Evolutionary conservation across 2,113 vertebrate genomes (phyloP).

Genomic region (Micronisus gabar): DNA sequence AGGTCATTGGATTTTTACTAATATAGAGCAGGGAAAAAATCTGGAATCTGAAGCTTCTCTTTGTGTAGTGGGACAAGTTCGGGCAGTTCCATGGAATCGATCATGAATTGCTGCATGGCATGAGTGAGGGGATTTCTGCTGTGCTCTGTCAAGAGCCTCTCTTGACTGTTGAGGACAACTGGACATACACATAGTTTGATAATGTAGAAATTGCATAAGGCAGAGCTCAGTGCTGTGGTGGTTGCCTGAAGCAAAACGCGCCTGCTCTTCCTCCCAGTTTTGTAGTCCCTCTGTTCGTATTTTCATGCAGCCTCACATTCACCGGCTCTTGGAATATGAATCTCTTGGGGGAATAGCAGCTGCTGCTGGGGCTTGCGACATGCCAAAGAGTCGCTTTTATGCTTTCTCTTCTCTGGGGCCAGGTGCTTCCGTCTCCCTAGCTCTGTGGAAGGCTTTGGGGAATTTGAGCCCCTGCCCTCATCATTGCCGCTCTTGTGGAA

Average conservation of each 20-base stretch:
- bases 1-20: not conserved
- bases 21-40: not conserved
- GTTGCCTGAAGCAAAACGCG: not conserved
- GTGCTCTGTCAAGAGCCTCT: not conserved
- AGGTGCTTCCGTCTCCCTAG: not conserved
- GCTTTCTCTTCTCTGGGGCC: not conserved
- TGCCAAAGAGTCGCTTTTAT: not conserved
- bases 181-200: no score
- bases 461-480: not conserved
- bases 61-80: not conserved
- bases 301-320: not conserved
- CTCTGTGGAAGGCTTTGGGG: not conserved
- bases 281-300: not conserved
- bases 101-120: not conserved
- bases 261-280: not conserved
- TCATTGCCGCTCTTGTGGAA: not conserved
- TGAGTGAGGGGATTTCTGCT: accelerated
- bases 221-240: not conserved
- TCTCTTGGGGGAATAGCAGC: not conserved
- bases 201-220: not conserved
- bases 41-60: not conserved
- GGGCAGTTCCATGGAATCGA: accelerated
- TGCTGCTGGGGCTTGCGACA: not conserved
- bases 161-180: not conserved
- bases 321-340: not conserved